Base-by-base conservation (phyloP, 2,888 invertebrate species). In the Drosophila barbarae region DNA sequence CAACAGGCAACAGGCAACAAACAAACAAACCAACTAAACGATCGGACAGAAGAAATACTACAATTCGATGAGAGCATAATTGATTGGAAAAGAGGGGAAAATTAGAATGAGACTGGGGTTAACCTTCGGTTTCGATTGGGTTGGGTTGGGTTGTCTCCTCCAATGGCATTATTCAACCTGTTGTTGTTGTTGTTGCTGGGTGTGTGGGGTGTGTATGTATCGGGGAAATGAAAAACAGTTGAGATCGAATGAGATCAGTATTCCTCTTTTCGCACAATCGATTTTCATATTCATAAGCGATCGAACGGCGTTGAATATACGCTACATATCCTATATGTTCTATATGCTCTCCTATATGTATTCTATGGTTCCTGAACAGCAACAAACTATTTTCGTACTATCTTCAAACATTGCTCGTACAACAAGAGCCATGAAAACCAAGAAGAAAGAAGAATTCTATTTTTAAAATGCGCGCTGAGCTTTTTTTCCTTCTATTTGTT, bases 381-480 rank as follows among this genome's bases (percentile, higher is more conserved):
- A 75, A 64, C 66, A 66, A 63, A 67, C 74, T 79, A 82, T 84
- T 84, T 84, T 84, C 52, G 69, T 84, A 72, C 85, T 77, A 79
- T 85, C 85, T 79, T 85, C 77, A 85, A 79, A 79, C 80, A 79
- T 83, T 79, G 75, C 63, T 80, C 67, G 58, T 60, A 59, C 61
- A 61, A 60, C 56, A 71, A 71, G 74, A 79, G 83, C 85, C 85
- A 79, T 85, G 86, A 86, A 80, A 68, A 68, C 70, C 71, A 68
- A 74, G 52, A 69, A 76, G 42, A 42, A 73, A 73, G 50, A 71
- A 59, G 44, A 71, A 69, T 71, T 74, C 85, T 86, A 86, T 85
- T 85, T 84, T 68, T 85, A 84, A 84, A 84, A 42, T 51, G 61
- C 54, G 69, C 70, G 78, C 77, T 63, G 85, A 81, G 85, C 85